A percentile compares a stretch with the other conserved stretches of the same genome.
These are phyloP conservation scores for Tribolium madens DNA, from an alignment of 1,140 invertebrate species.

Conservation along the genomic window DNA sequence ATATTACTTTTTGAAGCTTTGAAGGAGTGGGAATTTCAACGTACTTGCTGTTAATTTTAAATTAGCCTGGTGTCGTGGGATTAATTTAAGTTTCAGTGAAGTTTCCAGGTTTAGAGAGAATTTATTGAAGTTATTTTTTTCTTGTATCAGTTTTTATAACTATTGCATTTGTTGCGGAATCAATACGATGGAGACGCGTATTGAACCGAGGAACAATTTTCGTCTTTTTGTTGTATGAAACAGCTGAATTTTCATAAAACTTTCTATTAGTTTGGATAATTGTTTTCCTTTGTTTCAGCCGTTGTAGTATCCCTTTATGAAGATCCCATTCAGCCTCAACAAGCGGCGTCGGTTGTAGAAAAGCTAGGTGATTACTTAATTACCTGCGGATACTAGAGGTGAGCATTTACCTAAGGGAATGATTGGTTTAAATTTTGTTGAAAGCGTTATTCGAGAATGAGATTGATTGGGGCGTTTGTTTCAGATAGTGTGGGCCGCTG, in stretches of 20 bases:
- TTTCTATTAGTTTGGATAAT: background rate
- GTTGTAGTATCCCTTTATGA: constrained; percentile 93
- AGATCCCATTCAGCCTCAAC: constrained; percentile 94
- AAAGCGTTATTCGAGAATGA: background rate
- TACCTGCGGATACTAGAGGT: constrained; percentile 90
- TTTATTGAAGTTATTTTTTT: background rate
- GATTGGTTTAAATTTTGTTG: background rate
- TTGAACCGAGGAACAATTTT: background rate
- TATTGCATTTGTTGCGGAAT: background rate
- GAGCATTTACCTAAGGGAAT: constrained; percentile 41
- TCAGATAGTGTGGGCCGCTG: constrained; percentile 62
- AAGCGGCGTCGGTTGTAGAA: constrained; percentile 93
- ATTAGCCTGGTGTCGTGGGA: background rate
- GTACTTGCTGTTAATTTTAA: background rate
- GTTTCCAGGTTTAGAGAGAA: background rate
- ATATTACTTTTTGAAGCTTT: background rate
- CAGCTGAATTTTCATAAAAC: background rate
- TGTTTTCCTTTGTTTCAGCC: constrained; percentile 73
- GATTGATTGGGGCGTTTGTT: constrained; percentile 52
- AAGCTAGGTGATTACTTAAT: constrained; percentile 96
- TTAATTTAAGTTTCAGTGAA: background rate
- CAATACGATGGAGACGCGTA: background rate
- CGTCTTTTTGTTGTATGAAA: background rate
- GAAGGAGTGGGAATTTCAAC: background rate
- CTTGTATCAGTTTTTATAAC: background rate